Conservation (phyloP, 2,113 vertebrate species). For the Pelobates fuscus region DNA sequence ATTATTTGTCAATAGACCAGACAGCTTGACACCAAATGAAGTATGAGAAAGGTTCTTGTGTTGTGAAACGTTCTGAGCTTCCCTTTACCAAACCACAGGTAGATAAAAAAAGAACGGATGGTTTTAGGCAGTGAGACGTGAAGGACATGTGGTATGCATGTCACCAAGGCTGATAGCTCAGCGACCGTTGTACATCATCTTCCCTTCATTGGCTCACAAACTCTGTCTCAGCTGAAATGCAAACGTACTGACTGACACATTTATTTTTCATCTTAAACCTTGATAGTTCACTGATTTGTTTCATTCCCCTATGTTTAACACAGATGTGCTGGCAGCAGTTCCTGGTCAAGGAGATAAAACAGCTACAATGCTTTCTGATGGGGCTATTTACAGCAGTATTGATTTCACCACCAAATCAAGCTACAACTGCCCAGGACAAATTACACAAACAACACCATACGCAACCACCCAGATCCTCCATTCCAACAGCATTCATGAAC, state of each 20-base stretch:
- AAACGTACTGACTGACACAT: constrained; percentile 66
- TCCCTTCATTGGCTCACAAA: constrained; percentile 78
- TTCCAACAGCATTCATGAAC: constrained; percentile 95
- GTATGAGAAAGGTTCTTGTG: constrained; percentile 58
- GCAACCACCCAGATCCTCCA: constrained; percentile 97
- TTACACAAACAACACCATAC: constrained; percentile 92
- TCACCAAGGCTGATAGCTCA: constrained; percentile 81
- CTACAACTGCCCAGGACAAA: constrained; percentile 92
- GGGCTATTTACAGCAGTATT: constrained; percentile 98
- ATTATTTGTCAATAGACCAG: constrained; percentile 55
- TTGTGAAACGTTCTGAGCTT: constrained; percentile 63
- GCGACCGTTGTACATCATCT: constrained; percentile 87
- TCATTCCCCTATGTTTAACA: constrained; percentile 60
- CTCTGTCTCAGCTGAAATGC: constrained; percentile 67
- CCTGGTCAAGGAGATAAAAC: constrained; percentile 90
- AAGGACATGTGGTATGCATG: constrained; percentile 82
- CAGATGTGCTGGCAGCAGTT: constrained; percentile 83
- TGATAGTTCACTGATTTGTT: constrained; percentile 63
- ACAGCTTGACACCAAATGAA: constrained; percentile 55
- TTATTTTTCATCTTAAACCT: constrained; percentile 70
- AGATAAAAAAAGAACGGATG: constrained; percentile 62
- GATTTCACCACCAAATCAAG: constrained; percentile 96
- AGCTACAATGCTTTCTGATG: constrained; percentile 95
- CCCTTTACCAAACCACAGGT: constrained; percentile 60
- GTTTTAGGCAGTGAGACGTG: constrained; percentile 82